Evolutionary conservation across 2,113 vertebrate genomes (phyloP).

Genomic region (Ovis canadensis): DNA sequence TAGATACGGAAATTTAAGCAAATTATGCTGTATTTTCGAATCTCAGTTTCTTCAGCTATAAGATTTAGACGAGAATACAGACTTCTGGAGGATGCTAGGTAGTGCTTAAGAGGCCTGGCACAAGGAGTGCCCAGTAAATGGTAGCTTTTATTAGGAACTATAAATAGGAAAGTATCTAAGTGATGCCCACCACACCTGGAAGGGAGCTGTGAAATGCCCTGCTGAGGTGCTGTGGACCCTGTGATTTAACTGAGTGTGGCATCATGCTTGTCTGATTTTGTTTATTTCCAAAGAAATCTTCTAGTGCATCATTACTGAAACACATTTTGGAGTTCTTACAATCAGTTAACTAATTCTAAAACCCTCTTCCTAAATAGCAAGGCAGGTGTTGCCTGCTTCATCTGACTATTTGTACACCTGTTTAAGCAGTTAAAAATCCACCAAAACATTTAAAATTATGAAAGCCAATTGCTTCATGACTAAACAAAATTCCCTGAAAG

Average conservation of each 20-base stretch:
- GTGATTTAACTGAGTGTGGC: background rate
- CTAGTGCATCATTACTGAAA: background rate
- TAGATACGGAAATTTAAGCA: background rate
- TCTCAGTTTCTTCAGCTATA: background rate
- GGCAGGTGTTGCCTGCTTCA: background rate
- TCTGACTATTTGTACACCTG: background rate
- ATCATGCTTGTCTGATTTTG: background rate
- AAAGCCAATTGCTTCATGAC: constrained; percentile 11
- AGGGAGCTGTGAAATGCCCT: background rate
- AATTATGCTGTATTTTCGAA: background rate
- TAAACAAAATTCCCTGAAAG: constrained; percentile 29
- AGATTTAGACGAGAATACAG: background rate
- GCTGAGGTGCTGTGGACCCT: background rate
- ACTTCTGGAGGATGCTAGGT: background rate
- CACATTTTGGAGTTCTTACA: background rate
- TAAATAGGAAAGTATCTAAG: background rate
- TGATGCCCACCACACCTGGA: background rate
- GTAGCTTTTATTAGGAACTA: background rate
- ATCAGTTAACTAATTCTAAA: background rate
- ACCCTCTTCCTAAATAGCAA: background rate
- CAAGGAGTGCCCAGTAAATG: background rate
- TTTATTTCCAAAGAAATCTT: background rate
- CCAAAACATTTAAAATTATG: background rate
- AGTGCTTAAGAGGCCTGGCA: background rate
- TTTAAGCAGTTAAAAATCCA: constrained; percentile 33